Conservation (phyloP, 2,888 invertebrate species). For the Nomada lathburiana region DNA sequence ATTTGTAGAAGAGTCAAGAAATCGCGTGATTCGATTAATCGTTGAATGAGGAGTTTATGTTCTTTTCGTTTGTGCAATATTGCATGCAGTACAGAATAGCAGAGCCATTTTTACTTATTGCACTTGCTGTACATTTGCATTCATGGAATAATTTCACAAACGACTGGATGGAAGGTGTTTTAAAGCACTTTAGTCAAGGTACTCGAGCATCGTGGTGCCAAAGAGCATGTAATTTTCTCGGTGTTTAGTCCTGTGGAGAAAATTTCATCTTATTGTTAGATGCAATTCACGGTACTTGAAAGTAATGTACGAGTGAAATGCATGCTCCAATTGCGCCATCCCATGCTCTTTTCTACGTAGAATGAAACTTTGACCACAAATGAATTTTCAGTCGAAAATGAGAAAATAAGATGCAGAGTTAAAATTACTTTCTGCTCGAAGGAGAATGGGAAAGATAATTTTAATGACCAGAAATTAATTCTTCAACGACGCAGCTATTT, state of each 20-base stretch:
- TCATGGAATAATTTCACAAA: not conserved
- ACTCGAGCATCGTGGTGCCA: not conserved
- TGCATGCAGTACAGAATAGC: constrained; percentile 1
- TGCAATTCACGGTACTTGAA: not conserved
- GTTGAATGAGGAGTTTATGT: constrained; percentile 3
- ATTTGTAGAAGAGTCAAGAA: not conserved
- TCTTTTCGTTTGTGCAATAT: not conserved
- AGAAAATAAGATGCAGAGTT: not conserved
- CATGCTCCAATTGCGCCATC: constrained; percentile 11
- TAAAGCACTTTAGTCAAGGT: not conserved
- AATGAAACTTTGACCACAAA: not conserved
- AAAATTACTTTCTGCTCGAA: not conserved
- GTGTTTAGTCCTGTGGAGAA: not conserved
- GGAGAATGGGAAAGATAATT: not conserved
- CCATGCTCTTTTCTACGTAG: not conserved
- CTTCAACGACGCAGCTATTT: not conserved
- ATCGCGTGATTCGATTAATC: not conserved
- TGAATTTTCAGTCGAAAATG: not conserved
- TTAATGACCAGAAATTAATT: not conserved
- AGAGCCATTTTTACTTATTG: not conserved
- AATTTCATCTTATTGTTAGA: constrained; percentile 6
- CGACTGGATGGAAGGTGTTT: not conserved
- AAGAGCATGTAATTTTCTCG: constrained; percentile 10
- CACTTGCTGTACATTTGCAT: not conserved
- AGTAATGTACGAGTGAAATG: not conserved